Evolutionary conservation across 2,113 vertebrate genomes (phyloP), one percentile per base, ranked within the genome.

Genomic region (Ranitomeya variabilis): DNA sequence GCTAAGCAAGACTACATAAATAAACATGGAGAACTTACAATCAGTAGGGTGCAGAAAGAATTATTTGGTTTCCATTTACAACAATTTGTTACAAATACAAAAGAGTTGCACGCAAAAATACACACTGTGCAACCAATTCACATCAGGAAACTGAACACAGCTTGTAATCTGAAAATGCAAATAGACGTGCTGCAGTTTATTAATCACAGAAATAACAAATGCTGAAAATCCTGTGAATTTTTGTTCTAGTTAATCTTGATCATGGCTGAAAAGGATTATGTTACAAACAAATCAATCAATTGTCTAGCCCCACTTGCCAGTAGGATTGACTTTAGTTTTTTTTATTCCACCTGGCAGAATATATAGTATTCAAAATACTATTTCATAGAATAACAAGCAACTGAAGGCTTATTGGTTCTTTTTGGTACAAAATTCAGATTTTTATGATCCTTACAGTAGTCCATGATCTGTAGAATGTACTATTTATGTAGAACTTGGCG

Each of bases 11-110:
- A 26, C 2, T 6, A 55, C 59, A 83, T 78, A 83, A 80, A 83
- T 88, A 83, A 88, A 78, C 80, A 88, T 77, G 87, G 71, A 55
- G 71, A 88, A 66, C 71, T 66, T 76, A 57, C 55, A 52, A 83
- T 18, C 87, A 83, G 80, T 88, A 62, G 87, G 71, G 71, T 84
- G 80, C 59, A 78, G 21, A 55, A 11, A 54, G 81, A 18, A 83
- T 88, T 83, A 88, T 88, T 78, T 88, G 69, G 67, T 83, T 83
- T 88, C 69, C 57, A 88, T 88, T 88, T 88, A 74, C 69, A 83
- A 77, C 69, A 88, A 83, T 88, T 83, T 80, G 45, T 74, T 82
- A 83, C 87, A 83, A 88, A 88, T 88, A 88, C 80, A 88, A 83
- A 88, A 57, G 87, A 77, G 21, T 83, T 60, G 76, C 57, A 77